A percentile compares a stretch with the other conserved stretches of the same genome.
Evolutionary conservation across 1,140 invertebrate genomes (phyloP).

Genomic region (Zophobas atratus): DNA sequence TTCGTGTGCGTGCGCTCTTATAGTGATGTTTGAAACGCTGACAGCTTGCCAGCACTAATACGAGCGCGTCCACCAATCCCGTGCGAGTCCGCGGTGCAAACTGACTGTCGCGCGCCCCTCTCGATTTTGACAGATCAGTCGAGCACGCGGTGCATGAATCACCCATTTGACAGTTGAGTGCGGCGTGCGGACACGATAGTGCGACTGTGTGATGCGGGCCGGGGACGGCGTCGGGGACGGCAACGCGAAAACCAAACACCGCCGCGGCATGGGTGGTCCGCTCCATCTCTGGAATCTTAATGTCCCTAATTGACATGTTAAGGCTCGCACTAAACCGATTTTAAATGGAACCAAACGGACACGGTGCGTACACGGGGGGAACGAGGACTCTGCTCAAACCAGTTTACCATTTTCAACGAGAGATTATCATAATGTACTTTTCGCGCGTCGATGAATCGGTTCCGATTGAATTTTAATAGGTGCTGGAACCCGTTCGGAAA

Average conservation of each 20-base stretch:
- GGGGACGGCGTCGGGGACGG: slow-evolving; percentile 18
- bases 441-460: slow-evolving; percentile 20
- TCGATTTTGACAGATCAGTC: slow-evolving; percentile 64
- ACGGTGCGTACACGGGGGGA: slow-evolving; percentile 55
- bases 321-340: slow-evolving; percentile 52
- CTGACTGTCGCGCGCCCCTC: slow-evolving; percentile 61
- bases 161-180: slow-evolving; percentile 39
- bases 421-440: slow-evolving; percentile 14
- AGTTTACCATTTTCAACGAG: slow-evolving; percentile 53
- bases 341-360: slow-evolving; percentile 55
- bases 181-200: slow-evolving; percentile 25
- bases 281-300: slow-evolving; percentile 52
- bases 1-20: slow-evolving; percentile 63
- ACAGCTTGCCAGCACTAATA: slow-evolving; percentile 68
- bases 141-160: slow-evolving; percentile 44
- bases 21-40: slow-evolving; percentile 69
- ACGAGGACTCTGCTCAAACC: slow-evolving; percentile 58
- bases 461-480: not conserved
- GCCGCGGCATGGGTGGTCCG: slow-evolving; percentile 58
- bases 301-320: slow-evolving; percentile 63
- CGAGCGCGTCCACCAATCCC: slow-evolving; percentile 65
- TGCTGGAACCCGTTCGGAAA: not conserved
- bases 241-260: slow-evolving; percentile 3
- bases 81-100: slow-evolving; percentile 63
- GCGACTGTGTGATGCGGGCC: slow-evolving; percentile 26